These are phyloP conservation scores for Fopius arisanus DNA, from an alignment of 1,140 invertebrate genomes.

Conservation along the genomic window DNA sequence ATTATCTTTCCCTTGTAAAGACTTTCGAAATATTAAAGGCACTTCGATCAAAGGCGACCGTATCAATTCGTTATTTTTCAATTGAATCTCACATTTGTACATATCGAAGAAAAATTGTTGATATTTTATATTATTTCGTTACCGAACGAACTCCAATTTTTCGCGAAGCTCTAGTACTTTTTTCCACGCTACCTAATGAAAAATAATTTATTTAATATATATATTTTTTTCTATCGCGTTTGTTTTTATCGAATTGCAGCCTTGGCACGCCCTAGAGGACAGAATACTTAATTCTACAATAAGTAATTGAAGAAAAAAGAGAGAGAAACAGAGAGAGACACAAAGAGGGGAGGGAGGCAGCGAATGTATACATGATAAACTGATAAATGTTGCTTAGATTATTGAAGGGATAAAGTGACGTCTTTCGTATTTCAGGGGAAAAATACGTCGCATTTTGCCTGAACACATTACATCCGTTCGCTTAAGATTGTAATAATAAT, in stretches of 20 bases:
- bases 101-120: not conserved
- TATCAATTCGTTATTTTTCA: not conserved
- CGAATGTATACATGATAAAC: not conserved
- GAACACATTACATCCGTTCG: slow-evolving; percentile 56
- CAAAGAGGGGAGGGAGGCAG: not conserved
- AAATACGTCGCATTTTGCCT: slow-evolving; percentile 42
- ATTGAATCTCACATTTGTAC: slow-evolving; percentile 11
- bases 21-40: not conserved
- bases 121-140: slow-evolving; percentile 1
- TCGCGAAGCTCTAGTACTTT: not conserved
- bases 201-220: not conserved
- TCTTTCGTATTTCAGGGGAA: not conserved
- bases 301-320: not conserved
- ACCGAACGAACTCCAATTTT: not conserved
- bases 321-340: not conserved
- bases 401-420: slow-evolving; percentile 1
- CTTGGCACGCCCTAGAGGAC: not conserved
- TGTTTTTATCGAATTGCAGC: not conserved
- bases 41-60: not conserved
- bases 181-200: not conserved
- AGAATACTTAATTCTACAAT: not conserved
- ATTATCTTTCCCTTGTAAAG: not conserved
- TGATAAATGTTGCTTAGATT: slow-evolving; percentile 1
- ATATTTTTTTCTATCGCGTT: not conserved
- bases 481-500: not conserved